These are phyloP conservation scores for Vultur gryphus DNA, from an alignment of 2,797 vertebrate species.

Conservation along the genomic window DNA sequence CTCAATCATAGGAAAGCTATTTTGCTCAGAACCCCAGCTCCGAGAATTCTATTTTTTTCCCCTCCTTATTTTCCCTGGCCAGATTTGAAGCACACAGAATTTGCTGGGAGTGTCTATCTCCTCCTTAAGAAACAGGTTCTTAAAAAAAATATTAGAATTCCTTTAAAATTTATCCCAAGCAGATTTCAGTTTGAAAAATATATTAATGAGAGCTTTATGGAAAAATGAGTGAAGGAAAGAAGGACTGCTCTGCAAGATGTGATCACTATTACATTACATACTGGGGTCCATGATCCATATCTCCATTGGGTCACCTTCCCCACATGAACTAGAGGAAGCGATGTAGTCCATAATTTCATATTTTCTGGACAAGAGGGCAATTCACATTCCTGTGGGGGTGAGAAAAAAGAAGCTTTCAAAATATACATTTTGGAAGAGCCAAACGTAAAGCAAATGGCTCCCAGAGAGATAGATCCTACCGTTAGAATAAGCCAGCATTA, in stretches of 20 bases:
- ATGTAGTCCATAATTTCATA: constrained; percentile 75
- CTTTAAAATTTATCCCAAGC: not conserved
- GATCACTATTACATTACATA: constrained; percentile 70
- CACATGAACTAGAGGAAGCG: constrained; percentile 72
- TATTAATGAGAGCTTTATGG: not conserved
- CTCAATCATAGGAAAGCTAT: not conserved
- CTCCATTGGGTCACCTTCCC: constrained; percentile 87
- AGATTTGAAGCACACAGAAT: not conserved
- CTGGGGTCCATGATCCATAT: constrained; percentile 94
- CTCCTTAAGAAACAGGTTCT: not conserved
- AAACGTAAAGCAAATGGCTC: not conserved
- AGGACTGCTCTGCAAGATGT: not conserved
- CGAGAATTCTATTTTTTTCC: not conserved
- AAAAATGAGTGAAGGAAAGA: not conserved
- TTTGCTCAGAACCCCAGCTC: not conserved
- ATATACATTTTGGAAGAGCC: not conserved
- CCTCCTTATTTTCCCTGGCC: not conserved
- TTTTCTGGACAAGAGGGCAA: constrained; percentile 78
- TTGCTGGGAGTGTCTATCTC: not conserved
- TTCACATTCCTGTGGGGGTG: constrained; percentile 83
- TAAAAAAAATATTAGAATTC: not conserved
- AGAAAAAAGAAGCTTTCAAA: not conserved
- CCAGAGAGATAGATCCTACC: not conserved
- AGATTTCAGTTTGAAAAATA: not conserved
- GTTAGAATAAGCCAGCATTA: not conserved